Conservation (phyloP, 2,797 vertebrate species). For the Ctenopoma kingsleyae region DNA sequence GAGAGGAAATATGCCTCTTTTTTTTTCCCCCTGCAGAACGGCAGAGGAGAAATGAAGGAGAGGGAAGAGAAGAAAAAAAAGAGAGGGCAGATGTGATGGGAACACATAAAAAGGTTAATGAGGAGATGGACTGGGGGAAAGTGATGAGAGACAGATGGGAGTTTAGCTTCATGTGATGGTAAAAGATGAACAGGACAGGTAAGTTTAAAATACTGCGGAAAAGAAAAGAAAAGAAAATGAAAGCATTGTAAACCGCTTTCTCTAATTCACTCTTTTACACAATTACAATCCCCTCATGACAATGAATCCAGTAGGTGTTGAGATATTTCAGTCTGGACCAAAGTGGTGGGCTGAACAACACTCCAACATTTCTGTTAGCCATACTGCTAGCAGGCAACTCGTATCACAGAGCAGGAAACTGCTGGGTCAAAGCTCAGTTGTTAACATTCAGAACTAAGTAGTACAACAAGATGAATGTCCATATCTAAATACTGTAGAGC, state of each 20-base stretch:
- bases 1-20: constrained; percentile 47
- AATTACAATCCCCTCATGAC: background rate
- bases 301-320: background rate
- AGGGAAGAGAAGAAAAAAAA: background rate
- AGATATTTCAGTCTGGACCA: background rate
- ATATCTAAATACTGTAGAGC: background rate
- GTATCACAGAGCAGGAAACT: background rate
- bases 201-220: too few species aligned
- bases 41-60: constrained; percentile 41
- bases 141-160: background rate
- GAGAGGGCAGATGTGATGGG: constrained; percentile 29
- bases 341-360: background rate
- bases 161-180: background rate
- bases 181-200: too few species aligned
- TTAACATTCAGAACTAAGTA: background rate
- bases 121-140: background rate
- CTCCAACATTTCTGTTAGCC: background rate
- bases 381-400: background rate
- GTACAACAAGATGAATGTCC: background rate
- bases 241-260: too few species aligned
- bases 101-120: constrained; percentile 27
- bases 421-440: constrained; percentile 1
- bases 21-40: constrained; percentile 27
- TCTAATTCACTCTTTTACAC: too few species aligned
- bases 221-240: too few species aligned